Percentiles rank a stretch among this genome's conserved stretches.
phyloP scores from a whole-genome alignment of 2,888 invertebrate genomes.

The Drosophila buzzatii region DNA sequence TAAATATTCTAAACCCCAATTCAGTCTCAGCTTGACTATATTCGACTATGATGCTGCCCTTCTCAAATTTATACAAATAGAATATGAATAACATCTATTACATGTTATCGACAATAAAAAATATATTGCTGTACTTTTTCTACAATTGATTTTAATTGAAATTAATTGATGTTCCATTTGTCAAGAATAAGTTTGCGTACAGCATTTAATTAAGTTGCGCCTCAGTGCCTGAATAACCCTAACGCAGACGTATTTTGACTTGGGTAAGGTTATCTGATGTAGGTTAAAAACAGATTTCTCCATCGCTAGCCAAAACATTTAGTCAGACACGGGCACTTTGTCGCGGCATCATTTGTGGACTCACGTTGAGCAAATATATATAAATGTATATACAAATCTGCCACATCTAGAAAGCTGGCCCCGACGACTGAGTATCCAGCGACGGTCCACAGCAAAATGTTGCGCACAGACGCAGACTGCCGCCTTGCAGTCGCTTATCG shows the following conservation, averaged over 20 bases:
- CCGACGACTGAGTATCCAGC: constrained; percentile 22
- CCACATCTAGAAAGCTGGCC: constrained; percentile 31
- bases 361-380: constrained; percentile 78
- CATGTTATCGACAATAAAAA: too few relatives aligned
- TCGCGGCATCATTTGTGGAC: constrained; percentile 71
- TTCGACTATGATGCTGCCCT: neutral
- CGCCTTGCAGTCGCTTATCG: constrained; percentile 41
- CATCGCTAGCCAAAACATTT: constrained; percentile 42
- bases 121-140: neutral
- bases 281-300: constrained; percentile 41
- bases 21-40: too few relatives aligned
- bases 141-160: constrained; percentile 62
- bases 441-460: constrained; percentile 36
- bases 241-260: constrained; percentile 12
- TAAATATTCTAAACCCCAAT: neutral
- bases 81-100: too few relatives aligned
- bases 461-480: constrained; percentile 53
- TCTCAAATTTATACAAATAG: too few relatives aligned
- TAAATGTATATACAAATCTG: constrained; percentile 40
- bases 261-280: constrained; percentile 48
- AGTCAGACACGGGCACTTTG: constrained; percentile 57
- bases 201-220: constrained; percentile 30
- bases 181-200: neutral
- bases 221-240: constrained; percentile 39
- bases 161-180: constrained; percentile 21